Percentiles rank a stretch among this genome's conserved stretches.
Evolutionary conservation across 92 coral and sea anemone species (phyloP).

Genomic region (Zoanthus sansibaricus): DNA sequence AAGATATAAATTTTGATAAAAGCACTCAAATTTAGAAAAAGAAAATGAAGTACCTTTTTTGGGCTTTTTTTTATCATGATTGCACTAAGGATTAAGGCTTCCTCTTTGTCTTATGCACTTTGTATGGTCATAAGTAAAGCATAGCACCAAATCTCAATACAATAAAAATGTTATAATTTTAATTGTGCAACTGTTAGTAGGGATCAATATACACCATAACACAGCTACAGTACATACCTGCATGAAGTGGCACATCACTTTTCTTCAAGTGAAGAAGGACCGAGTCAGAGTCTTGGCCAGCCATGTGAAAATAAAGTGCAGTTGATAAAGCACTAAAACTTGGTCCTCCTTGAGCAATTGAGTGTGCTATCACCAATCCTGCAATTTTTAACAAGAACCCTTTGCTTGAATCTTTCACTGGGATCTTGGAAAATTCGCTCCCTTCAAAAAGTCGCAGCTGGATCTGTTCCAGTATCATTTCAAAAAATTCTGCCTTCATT

Average conservation of each 20-base stretch:
- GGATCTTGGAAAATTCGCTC: slow-evolving; percentile 39
- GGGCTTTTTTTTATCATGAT: too few relatives aligned
- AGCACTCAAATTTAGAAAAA: too few relatives aligned
- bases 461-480: slow-evolving; percentile 62
- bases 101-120: too few relatives aligned
- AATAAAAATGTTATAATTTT: too few relatives aligned
- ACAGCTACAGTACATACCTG: slow-evolving; percentile 32
- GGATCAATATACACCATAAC: slow-evolving; percentile 1
- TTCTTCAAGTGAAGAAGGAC: slow-evolving; percentile 55
- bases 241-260: slow-evolving; percentile 65
- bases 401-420: slow-evolving; percentile 68
- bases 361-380: slow-evolving; percentile 57
- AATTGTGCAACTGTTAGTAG: neutral
- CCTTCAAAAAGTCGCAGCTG: slow-evolving; percentile 66
- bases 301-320: slow-evolving; percentile 65
- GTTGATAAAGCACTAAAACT: slow-evolving; percentile 57
- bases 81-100: too few relatives aligned
- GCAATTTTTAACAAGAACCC: slow-evolving; percentile 63
- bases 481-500: slow-evolving; percentile 59
- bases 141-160: too few relatives aligned
- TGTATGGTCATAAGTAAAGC: too few relatives aligned
- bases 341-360: slow-evolving; percentile 57
- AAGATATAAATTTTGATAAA: too few relatives aligned
- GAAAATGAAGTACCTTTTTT: too few relatives aligned
- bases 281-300: slow-evolving; percentile 50